Conservation (phyloP, 2,797 vertebrate species). For the Halcyon badia region DNA sequence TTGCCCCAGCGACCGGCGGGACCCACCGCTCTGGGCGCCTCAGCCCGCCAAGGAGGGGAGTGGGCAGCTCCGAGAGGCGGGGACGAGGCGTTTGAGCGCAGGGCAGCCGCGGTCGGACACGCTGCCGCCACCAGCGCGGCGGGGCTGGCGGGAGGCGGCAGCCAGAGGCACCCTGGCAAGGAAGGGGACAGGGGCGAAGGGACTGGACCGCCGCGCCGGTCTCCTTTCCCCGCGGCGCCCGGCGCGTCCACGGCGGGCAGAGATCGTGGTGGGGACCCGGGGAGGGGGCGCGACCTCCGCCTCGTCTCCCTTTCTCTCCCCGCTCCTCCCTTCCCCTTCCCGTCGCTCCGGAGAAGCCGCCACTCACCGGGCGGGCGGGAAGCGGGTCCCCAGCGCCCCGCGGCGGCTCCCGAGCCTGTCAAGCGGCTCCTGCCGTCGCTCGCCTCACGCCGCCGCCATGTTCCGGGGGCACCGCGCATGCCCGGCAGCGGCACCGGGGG, state of each 20-base stretch:
- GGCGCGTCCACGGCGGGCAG: background rate
- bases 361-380: constrained; percentile 38
- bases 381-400: background rate
- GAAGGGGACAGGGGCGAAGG: too few relatives aligned
- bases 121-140: background rate
- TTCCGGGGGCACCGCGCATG: constrained; percentile 81
- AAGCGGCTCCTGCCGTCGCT: constrained; percentile 24
- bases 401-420: constrained; percentile 19
- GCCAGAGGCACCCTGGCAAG: background rate
- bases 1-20: background rate
- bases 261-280: background rate
- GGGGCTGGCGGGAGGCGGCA: background rate
- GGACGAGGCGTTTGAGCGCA: background rate
- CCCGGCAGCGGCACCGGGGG: constrained; percentile 72
- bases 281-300: background rate
- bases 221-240: background rate
- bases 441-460: constrained; percentile 76
- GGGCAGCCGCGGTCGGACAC: background rate
- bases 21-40: background rate
- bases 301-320: background rate
- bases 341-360: background rate
- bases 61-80: background rate
- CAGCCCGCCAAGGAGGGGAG: background rate
- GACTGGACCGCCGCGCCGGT: background rate
- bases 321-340: background rate